A percentile compares a stretch with the other conserved stretches of the same genome.
Conservation (phyloP, 64 coral and sea anemone genomes). For the Hydrozoanthus tunicans region DNA sequence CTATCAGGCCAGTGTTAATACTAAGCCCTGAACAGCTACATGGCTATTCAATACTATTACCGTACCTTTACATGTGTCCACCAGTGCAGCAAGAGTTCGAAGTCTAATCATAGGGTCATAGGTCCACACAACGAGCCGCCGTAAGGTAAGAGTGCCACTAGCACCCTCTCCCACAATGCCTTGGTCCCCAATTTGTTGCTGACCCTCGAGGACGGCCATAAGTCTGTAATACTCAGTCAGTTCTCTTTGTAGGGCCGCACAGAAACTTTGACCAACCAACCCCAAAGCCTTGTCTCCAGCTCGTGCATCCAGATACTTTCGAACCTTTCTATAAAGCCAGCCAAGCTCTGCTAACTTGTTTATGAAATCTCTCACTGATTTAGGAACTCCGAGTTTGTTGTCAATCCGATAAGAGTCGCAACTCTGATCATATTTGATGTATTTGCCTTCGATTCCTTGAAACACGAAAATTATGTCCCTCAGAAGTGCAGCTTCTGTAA, state of each 20-base stretch:
- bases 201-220: conserved; percentile 91
- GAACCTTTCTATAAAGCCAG: conserved; percentile 89
- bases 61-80: conserved; percentile 96
- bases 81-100: conserved; percentile 90
- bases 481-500: conserved; percentile 82
- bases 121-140: conserved; percentile 94
- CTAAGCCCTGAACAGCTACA: no score
- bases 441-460: conserved; percentile 98
- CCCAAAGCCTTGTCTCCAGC: conserved; percentile 95
- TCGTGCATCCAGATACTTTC: conserved; percentile 92
- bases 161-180: conserved; percentile 86
- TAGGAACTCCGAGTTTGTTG: conserved; percentile 82
- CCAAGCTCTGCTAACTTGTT: conserved; percentile 96
- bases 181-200: conserved; percentile 78
- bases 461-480: conserved; percentile 96
- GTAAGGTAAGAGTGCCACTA: conserved; percentile 84
- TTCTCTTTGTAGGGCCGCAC: conserved; percentile 90
- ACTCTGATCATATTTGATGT: conserved; percentile 88
- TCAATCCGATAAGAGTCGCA: conserved; percentile 92
- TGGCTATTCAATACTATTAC: background rate
- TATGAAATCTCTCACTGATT: conserved; percentile 79
- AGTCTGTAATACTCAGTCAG: conserved; percentile 95
- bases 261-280: conserved; percentile 94
- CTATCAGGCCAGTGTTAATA: no score
- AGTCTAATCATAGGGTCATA: conserved; percentile 91